Conservation (phyloP, 2,888 invertebrate genomes). For the Brachypalpus laphriformis region DNA sequence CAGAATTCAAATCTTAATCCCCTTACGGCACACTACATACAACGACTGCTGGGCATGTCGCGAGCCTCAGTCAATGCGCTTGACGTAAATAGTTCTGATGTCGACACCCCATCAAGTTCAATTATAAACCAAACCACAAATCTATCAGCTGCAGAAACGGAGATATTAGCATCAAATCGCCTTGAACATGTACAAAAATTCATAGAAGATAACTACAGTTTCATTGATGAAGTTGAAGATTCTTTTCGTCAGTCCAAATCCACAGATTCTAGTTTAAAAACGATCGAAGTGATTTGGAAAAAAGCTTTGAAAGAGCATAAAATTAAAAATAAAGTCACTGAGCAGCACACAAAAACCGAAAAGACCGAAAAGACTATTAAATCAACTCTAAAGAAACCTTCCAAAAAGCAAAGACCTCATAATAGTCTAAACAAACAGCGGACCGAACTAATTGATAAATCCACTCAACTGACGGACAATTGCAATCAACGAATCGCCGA, state of each 20-base stretch:
- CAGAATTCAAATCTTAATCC: slow-evolving; percentile 78
- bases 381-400: slow-evolving; percentile 7
- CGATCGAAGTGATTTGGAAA: slow-evolving; percentile 78
- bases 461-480: slow-evolving; percentile 84
- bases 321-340: background rate
- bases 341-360: slow-evolving; percentile 7
- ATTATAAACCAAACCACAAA: slow-evolving; percentile 83
- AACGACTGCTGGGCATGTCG: slow-evolving; percentile 84
- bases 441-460: slow-evolving; percentile 79
- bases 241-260: slow-evolving; percentile 76
- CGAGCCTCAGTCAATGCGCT: slow-evolving; percentile 83
- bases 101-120: slow-evolving; percentile 83
- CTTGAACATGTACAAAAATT: slow-evolving; percentile 79
- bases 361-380: background rate
- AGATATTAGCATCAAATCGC: slow-evolving; percentile 73
- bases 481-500: slow-evolving; percentile 85
- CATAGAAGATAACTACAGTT: slow-evolving; percentile 80
- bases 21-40: slow-evolving; percentile 82
- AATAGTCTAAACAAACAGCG: background rate
- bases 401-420: background rate
- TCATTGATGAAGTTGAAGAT: slow-evolving; percentile 80
- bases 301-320: slow-evolving; percentile 71
- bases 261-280: slow-evolving; percentile 75
- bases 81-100: slow-evolving; percentile 83
- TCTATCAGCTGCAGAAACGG: slow-evolving; percentile 74